Evolutionary conservation across 2,888 invertebrate genomes (phyloP).

Genomic region (Drosophila cracens): DNA sequence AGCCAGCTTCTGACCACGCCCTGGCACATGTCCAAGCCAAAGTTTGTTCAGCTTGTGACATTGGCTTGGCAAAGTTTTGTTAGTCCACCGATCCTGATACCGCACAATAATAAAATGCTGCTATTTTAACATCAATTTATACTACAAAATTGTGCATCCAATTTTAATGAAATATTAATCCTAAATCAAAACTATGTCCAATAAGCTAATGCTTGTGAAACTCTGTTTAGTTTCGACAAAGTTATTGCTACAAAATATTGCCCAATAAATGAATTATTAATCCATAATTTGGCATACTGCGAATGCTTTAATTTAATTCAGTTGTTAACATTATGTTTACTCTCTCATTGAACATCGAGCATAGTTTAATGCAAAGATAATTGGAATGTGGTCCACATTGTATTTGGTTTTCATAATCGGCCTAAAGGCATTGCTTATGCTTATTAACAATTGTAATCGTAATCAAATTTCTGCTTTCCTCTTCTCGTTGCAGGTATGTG

Average conservation of each 20-base stretch:
- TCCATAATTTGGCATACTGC: not conserved
- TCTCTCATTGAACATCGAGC: not conserved
- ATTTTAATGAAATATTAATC: not conserved
- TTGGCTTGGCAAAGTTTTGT: not conserved
- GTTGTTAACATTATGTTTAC: not conserved
- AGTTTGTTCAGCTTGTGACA: slow-evolving; percentile 8
- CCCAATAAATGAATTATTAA: not conserved
- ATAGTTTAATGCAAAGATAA: not conserved
- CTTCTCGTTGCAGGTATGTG: slow-evolving; percentile 66
- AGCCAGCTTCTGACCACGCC: slow-evolving; percentile 6
- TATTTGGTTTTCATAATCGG: not conserved
- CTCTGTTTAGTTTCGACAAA: not conserved
- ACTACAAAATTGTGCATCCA: not conserved
- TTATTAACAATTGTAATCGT: slow-evolving; percentile 46
- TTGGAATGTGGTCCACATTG: slow-evolving; percentile 3
- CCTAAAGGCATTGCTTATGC: slow-evolving; percentile 7
- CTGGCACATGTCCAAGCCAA: slow-evolving; percentile 9
- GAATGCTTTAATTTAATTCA: not conserved
- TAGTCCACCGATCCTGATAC: not conserved
- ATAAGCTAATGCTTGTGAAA: not conserved
- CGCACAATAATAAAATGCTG: not conserved
- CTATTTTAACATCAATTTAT: not conserved
- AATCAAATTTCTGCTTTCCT: slow-evolving; percentile 45
- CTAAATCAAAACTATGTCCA: not conserved
- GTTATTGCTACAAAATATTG: not conserved